These are phyloP conservation scores for Montipora cactus DNA, from an alignment of 64 coral and sea anemone genomes.

Conservation along the genomic window DNA sequence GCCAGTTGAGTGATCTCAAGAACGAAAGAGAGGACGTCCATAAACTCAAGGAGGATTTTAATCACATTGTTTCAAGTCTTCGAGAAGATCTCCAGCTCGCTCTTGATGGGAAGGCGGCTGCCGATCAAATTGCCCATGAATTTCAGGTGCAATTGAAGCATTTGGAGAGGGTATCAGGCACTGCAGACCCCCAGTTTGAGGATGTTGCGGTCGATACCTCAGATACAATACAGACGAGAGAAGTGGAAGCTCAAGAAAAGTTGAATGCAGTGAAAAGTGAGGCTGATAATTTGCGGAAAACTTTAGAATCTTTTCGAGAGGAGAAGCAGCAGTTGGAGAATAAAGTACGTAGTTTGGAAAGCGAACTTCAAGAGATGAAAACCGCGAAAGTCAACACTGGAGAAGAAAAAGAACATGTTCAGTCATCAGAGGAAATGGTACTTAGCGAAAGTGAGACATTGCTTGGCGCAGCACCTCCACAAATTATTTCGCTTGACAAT, in stretches of 20 bases:
- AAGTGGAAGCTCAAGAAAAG: constrained; percentile 29
- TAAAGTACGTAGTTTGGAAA: constrained; percentile 25
- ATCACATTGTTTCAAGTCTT: constrained; percentile 79
- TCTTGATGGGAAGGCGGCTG: constrained; percentile 75
- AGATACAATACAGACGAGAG: constrained; percentile 47
- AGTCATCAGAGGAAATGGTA: constrained; percentile 67
- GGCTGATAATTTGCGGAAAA: neutral
- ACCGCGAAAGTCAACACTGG: neutral
- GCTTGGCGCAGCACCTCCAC: neutral
- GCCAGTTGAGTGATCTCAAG: constrained; percentile 54
- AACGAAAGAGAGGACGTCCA: constrained; percentile 46
- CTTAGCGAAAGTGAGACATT: constrained; percentile 60
- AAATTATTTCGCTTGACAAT: neutral
- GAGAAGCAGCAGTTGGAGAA: constrained; percentile 11
- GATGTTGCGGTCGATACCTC: constrained; percentile 37
- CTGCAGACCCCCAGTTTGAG: constrained; percentile 43
- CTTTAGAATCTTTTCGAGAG: constrained; percentile 32
- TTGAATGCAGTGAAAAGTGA: constrained; percentile 14
- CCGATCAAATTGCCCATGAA: constrained; percentile 70
- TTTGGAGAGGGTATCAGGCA: constrained; percentile 66
- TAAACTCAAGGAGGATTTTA: constrained; percentile 62
- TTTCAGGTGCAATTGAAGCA: constrained; percentile 74
- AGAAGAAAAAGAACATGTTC: constrained; percentile 61
- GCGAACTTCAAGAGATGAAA: neutral
- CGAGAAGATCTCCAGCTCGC: constrained; percentile 83